Evolutionary conservation across 2,797 vertebrate species (phyloP).

Genomic region (Pseudomugil tenellus): DNA sequence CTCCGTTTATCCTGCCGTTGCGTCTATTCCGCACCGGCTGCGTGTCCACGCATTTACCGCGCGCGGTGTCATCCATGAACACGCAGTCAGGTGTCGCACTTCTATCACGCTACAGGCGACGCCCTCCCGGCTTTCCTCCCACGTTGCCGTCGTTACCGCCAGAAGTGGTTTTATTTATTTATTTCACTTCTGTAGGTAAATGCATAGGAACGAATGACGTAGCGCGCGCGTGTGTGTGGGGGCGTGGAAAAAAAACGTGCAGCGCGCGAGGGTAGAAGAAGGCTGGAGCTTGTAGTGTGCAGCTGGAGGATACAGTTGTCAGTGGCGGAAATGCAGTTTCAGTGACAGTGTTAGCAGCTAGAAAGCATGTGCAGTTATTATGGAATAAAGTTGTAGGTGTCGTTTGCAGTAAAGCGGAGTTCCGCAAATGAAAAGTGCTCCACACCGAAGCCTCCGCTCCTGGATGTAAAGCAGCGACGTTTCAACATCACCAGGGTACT

Average conservation of each 20-base stretch:
- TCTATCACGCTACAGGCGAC: constrained; percentile 76
- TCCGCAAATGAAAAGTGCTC: not conserved
- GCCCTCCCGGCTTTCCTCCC: constrained; percentile 41
- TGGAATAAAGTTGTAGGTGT: constrained; percentile 32
- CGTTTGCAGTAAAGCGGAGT: constrained; percentile 13
- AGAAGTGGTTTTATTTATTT: constrained; percentile 22
- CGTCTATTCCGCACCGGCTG: constrained; percentile 48
- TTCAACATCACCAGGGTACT: constrained; percentile 40
- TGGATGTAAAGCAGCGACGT: constrained; percentile 61
- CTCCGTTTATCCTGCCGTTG: constrained; percentile 34
- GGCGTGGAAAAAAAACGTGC: constrained; percentile 71
- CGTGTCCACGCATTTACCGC: constrained; percentile 65
- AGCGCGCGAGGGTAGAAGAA: constrained; percentile 37
- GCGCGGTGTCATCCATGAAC: constrained; percentile 81
- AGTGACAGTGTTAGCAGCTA: not conserved
- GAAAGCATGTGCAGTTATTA: not conserved
- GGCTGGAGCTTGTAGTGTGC: constrained; percentile 13
- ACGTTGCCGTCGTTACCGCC: constrained; percentile 32
- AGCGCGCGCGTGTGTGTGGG: constrained; percentile 50
- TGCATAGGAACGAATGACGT: constrained; percentile 62
- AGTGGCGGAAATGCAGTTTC: constrained; percentile 22
- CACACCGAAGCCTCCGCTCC: constrained; percentile 44
- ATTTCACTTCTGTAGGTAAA: constrained; percentile 33
- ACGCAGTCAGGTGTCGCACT: constrained; percentile 84
- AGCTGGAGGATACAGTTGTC: constrained; percentile 17